phyloP scores from a whole-genome alignment of 2,113 vertebrate species.

The Rynchops niger region DNA sequence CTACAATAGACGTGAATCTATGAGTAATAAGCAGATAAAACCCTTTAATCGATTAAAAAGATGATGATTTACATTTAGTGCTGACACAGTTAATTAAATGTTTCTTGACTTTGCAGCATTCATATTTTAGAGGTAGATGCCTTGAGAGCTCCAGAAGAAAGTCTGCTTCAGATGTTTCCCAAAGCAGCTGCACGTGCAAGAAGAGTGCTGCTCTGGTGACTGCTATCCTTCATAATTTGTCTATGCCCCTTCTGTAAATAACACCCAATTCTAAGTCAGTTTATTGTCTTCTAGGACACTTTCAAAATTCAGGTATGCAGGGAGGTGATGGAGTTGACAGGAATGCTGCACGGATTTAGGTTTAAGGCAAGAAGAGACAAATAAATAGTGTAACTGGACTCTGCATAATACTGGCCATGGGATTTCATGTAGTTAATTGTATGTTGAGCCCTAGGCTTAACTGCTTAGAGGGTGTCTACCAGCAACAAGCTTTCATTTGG shows the following conservation, averaged over 20 bases:
- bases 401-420: neutral
- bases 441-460: neutral
- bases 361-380: neutral
- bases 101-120: neutral
- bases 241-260: neutral
- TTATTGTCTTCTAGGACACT: neutral
- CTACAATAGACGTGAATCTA: neutral
- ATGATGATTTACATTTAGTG: neutral
- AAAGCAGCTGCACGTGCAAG: neutral
- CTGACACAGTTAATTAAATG: neutral
- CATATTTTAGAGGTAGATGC: neutral
- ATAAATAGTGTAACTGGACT: neutral
- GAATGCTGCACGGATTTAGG: neutral
- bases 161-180: neutral
- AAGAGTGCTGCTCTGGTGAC: neutral
- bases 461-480: neutral
- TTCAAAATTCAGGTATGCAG: neutral
- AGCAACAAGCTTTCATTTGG: neutral
- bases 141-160: neutral
- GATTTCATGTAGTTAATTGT: neutral
- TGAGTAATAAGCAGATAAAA: neutral
- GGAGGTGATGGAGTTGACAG: neutral
- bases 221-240: neutral
- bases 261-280: neutral
- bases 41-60: accelerated